A percentile compares a stretch with the other conserved stretches of the same genome.
Conservation (phyloP, 2,888 invertebrate genomes). For the Tiliacea aurago region DNA sequence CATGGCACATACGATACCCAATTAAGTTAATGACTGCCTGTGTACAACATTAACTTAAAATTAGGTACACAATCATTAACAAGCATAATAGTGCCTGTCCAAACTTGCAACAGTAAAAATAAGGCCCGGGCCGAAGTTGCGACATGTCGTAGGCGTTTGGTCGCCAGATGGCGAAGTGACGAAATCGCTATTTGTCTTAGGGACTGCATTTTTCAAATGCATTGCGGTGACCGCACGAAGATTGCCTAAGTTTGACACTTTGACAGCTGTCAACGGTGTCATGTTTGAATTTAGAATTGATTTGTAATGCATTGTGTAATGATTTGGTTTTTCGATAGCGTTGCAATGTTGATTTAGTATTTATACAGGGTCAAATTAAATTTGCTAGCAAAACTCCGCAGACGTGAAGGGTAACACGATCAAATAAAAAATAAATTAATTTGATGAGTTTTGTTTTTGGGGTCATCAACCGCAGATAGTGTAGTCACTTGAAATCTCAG, state of each 20-base stretch:
- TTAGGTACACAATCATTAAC: slow-evolving; percentile 65
- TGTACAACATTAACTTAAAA: slow-evolving; percentile 55
- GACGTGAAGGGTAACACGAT: too few species aligned
- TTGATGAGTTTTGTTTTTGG: too few species aligned
- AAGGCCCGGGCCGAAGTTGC: slow-evolving; percentile 60
- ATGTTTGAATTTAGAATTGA: slow-evolving; percentile 48
- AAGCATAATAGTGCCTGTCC: slow-evolving; percentile 58
- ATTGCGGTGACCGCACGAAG: slow-evolving; percentile 49
- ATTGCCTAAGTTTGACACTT: slow-evolving; percentile 60
- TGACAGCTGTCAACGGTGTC: slow-evolving; percentile 69
- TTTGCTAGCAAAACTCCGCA: too few species aligned
- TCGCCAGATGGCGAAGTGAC: slow-evolving; percentile 77
- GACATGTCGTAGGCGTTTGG: slow-evolving; percentile 71
- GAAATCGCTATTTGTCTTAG: slow-evolving; percentile 71
- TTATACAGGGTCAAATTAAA: too few species aligned
- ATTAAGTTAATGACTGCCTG: slow-evolving; percentile 44
- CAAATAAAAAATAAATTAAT: too few species aligned
- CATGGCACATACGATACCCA: slow-evolving; percentile 18
- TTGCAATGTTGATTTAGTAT: not conserved
- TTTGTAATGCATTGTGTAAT: slow-evolving; percentile 38
- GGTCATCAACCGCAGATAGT: too few species aligned
- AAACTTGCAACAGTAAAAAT: slow-evolving; percentile 69
- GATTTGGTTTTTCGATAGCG: slow-evolving; percentile 21
- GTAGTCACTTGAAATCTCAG: too few species aligned
- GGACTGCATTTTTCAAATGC: slow-evolving; percentile 68